A percentile compares a stretch with the other conserved stretches of the same genome.
Evolutionary conservation across 2,888 invertebrate genomes (phyloP).

Genomic region (Apeira syringaria): DNA sequence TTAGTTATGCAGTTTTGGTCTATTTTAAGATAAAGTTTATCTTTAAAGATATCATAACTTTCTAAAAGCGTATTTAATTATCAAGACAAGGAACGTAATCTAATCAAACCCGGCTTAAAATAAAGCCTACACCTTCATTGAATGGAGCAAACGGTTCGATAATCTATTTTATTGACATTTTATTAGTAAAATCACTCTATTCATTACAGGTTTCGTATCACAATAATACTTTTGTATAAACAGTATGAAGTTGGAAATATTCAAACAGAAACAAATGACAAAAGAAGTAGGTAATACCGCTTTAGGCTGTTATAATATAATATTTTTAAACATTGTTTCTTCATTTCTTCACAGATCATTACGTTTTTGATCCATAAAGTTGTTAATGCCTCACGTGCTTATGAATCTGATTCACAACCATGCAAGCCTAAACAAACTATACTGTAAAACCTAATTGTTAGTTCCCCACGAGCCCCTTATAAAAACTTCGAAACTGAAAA

Average conservation of each 20-base stretch:
- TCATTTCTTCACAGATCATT: no score
- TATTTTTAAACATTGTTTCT: no score
- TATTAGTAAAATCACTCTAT: constrained; percentile 34
- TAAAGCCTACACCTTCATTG: constrained; percentile 31
- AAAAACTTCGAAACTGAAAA: no score
- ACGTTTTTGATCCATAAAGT: no score
- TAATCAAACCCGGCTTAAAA: constrained; percentile 13
- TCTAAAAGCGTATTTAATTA: constrained; percentile 14
- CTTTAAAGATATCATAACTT: constrained; percentile 9
- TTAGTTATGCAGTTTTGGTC: neutral
- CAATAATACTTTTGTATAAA: neutral
- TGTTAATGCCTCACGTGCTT: no score
- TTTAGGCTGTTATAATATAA: no score
- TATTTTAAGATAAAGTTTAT: constrained; percentile 15
- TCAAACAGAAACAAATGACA: no score
- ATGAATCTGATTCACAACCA: no score
- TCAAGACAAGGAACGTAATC: constrained; percentile 21
- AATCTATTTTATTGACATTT: constrained; percentile 40
- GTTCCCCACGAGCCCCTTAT: no score
- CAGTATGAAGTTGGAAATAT: constrained; percentile 12
- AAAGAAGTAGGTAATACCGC: no score
- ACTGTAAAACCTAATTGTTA: no score
- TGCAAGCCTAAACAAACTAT: no score
- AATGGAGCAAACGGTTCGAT: constrained; percentile 29
- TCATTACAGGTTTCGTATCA: constrained; percentile 17